Conservation (phyloP, 2,113 vertebrate genomes). For the Carollia perspicillata region DNA sequence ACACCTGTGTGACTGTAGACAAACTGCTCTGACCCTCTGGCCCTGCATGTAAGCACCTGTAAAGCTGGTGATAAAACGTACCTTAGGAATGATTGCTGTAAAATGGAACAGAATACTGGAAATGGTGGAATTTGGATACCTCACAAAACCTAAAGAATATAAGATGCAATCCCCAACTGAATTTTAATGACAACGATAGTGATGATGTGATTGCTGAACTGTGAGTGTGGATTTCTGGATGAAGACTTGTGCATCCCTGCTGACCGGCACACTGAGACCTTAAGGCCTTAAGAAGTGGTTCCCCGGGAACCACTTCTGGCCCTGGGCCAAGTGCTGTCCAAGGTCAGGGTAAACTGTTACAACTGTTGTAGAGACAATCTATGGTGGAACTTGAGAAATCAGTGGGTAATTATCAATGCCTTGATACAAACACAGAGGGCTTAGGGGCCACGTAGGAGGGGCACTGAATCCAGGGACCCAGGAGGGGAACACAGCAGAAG, state of each 20-base stretch:
- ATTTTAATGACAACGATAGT: too few relatives aligned
- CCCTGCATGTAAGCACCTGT: not conserved
- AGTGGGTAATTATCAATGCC: not conserved
- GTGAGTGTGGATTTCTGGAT: not conserved
- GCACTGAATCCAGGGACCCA: not conserved
- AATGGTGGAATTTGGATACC: not conserved
- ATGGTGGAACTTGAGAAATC: not conserved
- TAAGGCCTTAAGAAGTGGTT: too few relatives aligned
- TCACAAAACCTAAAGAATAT: not conserved
- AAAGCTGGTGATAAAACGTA: not conserved
- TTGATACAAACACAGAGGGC: not conserved
- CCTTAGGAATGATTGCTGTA: not conserved
- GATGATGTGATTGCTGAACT: not conserved
- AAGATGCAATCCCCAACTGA: not conserved
- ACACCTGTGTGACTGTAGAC: not conserved
- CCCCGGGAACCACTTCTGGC: not conserved
- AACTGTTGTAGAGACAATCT: not conserved
- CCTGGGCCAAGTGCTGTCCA: not conserved
- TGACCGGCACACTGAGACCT: fast-evolving
- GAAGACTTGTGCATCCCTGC: not conserved
- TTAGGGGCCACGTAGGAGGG: not conserved
- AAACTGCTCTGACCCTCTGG: not conserved
- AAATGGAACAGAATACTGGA: not conserved
- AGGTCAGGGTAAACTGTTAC: not conserved
- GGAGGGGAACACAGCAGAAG: not conserved